Evolutionary conservation across 2,113 vertebrate genomes (phyloP).

Genomic region (Cacatua alba): DNA sequence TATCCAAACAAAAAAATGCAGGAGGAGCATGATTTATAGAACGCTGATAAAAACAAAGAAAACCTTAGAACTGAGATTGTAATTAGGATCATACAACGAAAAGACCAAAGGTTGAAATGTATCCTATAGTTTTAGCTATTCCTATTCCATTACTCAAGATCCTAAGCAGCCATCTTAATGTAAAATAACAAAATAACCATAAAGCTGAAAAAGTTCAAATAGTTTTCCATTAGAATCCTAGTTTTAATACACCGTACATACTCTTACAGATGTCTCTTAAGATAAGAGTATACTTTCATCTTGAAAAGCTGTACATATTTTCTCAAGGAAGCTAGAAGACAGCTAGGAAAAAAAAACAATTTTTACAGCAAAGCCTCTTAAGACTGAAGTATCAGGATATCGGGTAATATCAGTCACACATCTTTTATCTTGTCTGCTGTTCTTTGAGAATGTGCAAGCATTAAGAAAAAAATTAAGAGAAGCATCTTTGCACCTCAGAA

Average conservation of each 20-base stretch:
- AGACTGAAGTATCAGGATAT: not conserved
- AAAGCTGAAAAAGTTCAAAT: not conserved
- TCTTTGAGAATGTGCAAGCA: not conserved
- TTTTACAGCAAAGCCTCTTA: not conserved
- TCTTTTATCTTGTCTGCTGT: not conserved
- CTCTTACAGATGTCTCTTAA: not conserved
- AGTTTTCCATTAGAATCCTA: not conserved
- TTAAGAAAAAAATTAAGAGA: not conserved
- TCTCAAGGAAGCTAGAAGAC: not conserved
- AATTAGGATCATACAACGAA: not conserved
- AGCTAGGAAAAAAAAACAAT: not conserved
- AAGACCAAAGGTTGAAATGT: not conserved
- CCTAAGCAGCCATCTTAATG: fast-evolving
- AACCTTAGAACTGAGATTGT: not conserved
- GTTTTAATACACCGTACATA: not conserved
- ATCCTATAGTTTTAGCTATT: not conserved
- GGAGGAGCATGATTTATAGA: not conserved
- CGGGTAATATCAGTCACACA: not conserved
- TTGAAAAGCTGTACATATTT: not conserved
- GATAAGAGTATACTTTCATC: not conserved
- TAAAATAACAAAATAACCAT: not conserved
- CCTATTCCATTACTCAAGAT: not conserved
- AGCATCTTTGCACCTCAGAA: fast-evolving
- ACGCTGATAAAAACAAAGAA: not conserved
- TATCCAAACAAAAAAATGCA: not conserved